A percentile compares a stretch with the other conserved stretches of the same genome.
phyloP scores from a whole-genome alignment of 2,888 invertebrate genomes.

The Nomada fabriciana region DNA sequence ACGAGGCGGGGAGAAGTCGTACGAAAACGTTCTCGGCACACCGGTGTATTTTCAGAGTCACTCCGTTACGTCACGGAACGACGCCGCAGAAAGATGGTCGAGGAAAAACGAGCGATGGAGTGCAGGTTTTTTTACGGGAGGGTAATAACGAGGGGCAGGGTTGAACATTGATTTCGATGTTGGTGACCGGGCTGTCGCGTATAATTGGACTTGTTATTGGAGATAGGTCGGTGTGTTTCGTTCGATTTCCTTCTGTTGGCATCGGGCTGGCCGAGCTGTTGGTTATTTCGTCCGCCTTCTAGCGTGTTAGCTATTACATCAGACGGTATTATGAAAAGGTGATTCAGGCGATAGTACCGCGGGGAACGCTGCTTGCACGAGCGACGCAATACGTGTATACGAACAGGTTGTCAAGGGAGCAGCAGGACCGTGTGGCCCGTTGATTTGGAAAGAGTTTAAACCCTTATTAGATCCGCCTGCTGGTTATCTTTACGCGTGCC shows the following conservation, averaged over 20 bases:
- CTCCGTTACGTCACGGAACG: constrained; percentile 50
- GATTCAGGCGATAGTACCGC: constrained; percentile 64
- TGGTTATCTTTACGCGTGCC: constrained; percentile 8
- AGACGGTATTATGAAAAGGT: constrained; percentile 69
- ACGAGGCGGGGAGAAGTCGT: constrained; percentile 10
- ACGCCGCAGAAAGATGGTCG: constrained; percentile 16
- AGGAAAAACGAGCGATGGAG: not conserved
- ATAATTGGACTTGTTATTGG: too few species aligned
- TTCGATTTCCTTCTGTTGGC: constrained; percentile 29
- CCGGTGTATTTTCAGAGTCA: constrained; percentile 55
- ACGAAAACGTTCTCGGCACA: constrained; percentile 30
- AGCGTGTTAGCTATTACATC: constrained; percentile 61
- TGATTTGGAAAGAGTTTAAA: constrained; percentile 19
- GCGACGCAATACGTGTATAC: not conserved
- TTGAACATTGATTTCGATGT: not conserved
- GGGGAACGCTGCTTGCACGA: constrained; percentile 43
- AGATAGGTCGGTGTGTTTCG: constrained; percentile 3
- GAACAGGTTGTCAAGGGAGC: constrained; percentile 59
- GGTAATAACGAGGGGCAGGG: too few species aligned
- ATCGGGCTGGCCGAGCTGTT: constrained; percentile 21
- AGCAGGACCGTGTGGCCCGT: not conserved
- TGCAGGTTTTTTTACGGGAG: not conserved
- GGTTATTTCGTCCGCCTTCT: constrained; percentile 50
- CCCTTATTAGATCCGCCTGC: constrained; percentile 8
- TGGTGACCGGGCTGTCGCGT: too few species aligned